Evolutionary conservation across 64 coral and sea anemone species (phyloP), one percentile per base, ranked within the genome.

Genomic region (Dendrophyllia cribrosa): DNA sequence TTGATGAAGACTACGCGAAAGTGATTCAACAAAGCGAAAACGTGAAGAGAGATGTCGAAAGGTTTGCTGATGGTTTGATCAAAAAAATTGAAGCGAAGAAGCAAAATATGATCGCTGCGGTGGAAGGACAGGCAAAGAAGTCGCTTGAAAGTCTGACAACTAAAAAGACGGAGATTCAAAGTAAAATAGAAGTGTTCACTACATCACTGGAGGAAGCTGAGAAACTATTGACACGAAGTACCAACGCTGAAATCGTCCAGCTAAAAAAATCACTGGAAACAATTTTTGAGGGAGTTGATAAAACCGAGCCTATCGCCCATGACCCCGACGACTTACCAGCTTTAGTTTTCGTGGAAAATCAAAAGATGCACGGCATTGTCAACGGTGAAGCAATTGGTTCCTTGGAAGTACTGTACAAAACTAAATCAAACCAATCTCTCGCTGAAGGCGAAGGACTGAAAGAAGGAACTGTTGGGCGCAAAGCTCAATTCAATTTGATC

Each of bases 271-370:
- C 72, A 49, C 81, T 95, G 56, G 66, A 82, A 26, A 74, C 91
- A 14, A 83, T 92, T 13, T 82, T 95, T 9, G 89, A 95, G 21
- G 89, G 90, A 86, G 83, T 95, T 1, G 79, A 59, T 58, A 50
- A 90, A 69, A 19, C 51, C 11, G 45, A 21, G 15, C 70, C 58
- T 70, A 45, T 4, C 62, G 43, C 78, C 53, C 55, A 22, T 68
- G 72, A 91, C 51, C 85, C 50, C 58, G 93, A 85, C 24, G 87
- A 90, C 77, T 25, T 61, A 49, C 71, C 86, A 19, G 93, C 75
- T 46, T 95, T 95, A 85, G 20, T 25, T 6, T 53, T 87, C 14
- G 48, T 72, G 51, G 21, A 24, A 26, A 60, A 87, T 20, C 65
- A 46, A 0, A 48, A 58, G 8, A 44, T 55, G 82, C 3, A 1